Conservation (phyloP, 53 echinoderm and acorn worm species). For the Paelopatides confundens region DNA sequence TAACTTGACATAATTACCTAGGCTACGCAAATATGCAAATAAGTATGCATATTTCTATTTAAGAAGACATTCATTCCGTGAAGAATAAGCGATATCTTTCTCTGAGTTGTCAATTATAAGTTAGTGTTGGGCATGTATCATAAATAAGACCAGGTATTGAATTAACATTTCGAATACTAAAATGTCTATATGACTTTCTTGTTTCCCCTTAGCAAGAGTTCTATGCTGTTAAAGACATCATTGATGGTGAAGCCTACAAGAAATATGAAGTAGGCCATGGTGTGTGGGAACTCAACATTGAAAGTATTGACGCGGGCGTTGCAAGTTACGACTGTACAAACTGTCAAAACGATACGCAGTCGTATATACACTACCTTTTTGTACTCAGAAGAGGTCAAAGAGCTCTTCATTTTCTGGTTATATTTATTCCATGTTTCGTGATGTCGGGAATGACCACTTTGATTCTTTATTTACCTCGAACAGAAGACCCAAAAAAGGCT, state of each 20-base stretch:
- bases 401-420: neutral
- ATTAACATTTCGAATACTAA: too few species aligned
- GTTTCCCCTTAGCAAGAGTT: slow-evolving; percentile 6
- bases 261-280: neutral
- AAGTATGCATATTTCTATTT: too few species aligned
- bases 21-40: too few species aligned
- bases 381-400: too few species aligned
- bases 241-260: neutral
- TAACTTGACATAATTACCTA: too few species aligned
- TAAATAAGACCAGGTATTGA: too few species aligned
- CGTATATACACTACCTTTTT: neutral
- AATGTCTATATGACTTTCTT: too few species aligned
- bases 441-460: neutral
- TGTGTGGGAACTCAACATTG: neutral
- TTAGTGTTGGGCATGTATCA: too few species aligned
- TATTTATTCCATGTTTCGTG: neutral
- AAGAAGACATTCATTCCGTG: too few species aligned
- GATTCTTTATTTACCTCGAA: neutral
- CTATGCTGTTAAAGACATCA: neutral
- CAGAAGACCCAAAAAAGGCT: neutral
- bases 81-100: too few species aligned
- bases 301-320: neutral
- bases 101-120: too few species aligned
- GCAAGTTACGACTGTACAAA: neutral
- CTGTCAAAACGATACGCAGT: neutral